Evolutionary conservation across 2,113 vertebrate genomes (phyloP).

Genomic region (Calypte anna): DNA sequence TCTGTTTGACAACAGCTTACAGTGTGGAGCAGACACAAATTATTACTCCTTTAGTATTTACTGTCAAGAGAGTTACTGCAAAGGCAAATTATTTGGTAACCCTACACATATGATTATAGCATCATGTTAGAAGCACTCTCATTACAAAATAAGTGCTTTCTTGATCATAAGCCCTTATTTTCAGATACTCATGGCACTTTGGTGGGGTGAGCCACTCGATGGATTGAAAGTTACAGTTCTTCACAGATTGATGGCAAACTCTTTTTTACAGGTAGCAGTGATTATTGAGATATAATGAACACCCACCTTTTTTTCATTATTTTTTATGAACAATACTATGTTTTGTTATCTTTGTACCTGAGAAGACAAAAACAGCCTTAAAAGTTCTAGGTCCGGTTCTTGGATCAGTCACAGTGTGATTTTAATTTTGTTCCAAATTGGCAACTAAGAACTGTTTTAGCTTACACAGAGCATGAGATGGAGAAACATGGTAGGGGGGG

Average conservation of each 20-base stretch:
- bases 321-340: not conserved
- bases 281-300: not conserved
- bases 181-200: not conserved
- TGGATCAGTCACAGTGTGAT: not conserved
- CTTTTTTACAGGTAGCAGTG: not conserved
- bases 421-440: not conserved
- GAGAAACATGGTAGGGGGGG: not conserved
- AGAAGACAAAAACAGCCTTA: not conserved
- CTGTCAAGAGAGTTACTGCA: constrained; percentile 10
- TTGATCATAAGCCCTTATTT: constrained; percentile 20
- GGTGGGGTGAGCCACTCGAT: not conserved
- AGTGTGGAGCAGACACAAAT: constrained; percentile 32
- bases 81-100: constrained; percentile 33
- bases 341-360: not conserved
- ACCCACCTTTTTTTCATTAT: not conserved
- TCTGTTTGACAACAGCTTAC: constrained; percentile 58
- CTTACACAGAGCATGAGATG: not conserved
- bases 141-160: not conserved
- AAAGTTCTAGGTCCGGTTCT: not conserved
- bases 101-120: constrained; percentile 16
- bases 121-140: constrained; percentile 15
- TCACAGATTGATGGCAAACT: not conserved
- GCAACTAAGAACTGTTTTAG: not conserved
- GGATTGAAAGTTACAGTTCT: not conserved
- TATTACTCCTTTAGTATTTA: constrained; percentile 2